phyloP scores from a whole-genome alignment of 1,140 invertebrate genomes.

The Conopomorpha cramerella region DNA sequence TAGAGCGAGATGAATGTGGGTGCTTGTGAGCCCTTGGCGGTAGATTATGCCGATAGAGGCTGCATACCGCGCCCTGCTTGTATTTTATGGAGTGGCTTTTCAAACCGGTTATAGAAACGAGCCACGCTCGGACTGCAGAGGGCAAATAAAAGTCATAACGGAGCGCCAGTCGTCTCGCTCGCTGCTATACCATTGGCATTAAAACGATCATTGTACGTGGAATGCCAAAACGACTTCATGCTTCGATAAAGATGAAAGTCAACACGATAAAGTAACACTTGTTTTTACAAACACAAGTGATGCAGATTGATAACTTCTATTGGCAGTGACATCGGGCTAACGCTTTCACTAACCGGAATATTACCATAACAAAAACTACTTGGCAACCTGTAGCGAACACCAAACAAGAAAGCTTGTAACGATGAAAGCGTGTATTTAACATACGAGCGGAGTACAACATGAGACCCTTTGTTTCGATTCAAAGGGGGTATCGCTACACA shows the following conservation, averaged over 20 bases:
- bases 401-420: no score
- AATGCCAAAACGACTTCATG: constrained; percentile 26
- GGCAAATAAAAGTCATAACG: constrained; percentile 46
- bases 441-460: no score
- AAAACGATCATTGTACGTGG: constrained; percentile 23
- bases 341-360: no score
- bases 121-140: constrained; percentile 14
- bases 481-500: constrained; percentile 2
- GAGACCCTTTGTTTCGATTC: constrained; percentile 11
- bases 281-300: no score
- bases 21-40: constrained; percentile 10
- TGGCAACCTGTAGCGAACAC: no score
- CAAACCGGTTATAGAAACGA: constrained; percentile 17
- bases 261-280: no score
- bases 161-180: constrained; percentile 13
- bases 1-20: constrained; percentile 33
- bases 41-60: constrained; percentile 31
- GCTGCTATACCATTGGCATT: constrained; percentile 12
- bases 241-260: no score
- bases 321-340: no score
- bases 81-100: constrained; percentile 15
- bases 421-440: no score
- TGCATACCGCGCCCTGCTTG: constrained; percentile 18
- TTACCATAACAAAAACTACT: no score
- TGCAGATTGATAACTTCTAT: no score